These are phyloP conservation scores for Orycteropus afer DNA, from an alignment of 2,113 vertebrate genomes.

Conservation along the genomic window DNA sequence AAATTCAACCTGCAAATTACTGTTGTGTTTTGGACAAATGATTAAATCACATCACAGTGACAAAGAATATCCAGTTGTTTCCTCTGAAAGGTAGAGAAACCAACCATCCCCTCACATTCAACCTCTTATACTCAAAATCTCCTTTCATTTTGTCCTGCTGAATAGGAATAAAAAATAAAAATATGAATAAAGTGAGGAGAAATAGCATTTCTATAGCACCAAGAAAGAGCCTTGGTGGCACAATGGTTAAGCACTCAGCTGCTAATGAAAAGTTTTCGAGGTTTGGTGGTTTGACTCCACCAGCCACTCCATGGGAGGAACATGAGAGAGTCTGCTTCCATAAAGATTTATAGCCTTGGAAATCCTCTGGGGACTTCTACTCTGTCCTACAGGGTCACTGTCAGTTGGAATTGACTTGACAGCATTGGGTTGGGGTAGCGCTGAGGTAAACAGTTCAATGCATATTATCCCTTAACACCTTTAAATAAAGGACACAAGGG, in stretches of 20 bases:
- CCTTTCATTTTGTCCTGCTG: background rate
- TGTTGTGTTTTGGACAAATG: conserved; percentile 6
- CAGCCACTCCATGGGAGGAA: background rate
- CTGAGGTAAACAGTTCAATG: background rate
- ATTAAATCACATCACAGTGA: background rate
- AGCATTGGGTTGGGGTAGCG: background rate
- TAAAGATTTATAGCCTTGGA: background rate
- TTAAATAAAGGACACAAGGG: background rate
- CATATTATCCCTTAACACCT: background rate
- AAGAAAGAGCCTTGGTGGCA: background rate
- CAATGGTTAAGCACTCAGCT: background rate
- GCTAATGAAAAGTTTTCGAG: background rate
- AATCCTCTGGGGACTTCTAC: background rate
- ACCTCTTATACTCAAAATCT: background rate
- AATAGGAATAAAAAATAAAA: no score
- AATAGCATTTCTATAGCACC: background rate
- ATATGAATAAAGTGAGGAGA: background rate
- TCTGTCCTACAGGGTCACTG: background rate
- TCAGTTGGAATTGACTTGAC: background rate
- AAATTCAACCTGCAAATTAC: conserved; percentile 33
- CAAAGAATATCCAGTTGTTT: background rate
- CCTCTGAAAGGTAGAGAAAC: background rate
- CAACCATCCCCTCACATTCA: background rate
- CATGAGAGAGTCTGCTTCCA: background rate
- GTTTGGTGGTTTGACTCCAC: background rate